Evolutionary conservation across 2,113 vertebrate species (phyloP), one percentile per base, ranked within the genome.

Genomic region (Caretta caretta): DNA sequence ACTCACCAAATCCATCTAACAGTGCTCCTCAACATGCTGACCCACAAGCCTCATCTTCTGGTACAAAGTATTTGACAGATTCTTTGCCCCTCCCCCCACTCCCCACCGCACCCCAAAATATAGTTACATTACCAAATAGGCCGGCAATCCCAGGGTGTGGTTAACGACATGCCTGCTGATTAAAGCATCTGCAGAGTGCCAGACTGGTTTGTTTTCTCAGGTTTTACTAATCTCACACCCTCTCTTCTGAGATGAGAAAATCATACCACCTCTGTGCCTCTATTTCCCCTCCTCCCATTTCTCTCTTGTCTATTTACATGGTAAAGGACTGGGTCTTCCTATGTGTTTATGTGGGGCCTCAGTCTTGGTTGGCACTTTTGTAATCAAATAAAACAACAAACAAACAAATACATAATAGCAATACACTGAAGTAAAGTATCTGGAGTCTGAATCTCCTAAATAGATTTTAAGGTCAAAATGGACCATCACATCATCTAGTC

Each of bases 171-270:
- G 53, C 46, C 27, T 78, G 62, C 82, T 93, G 87, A 94, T 95
- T 75, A 95, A 85, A 95, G 83, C 17, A 76, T 88, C 56, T 91
- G 87, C 59, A 69, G 83, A 87, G 35, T 2, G 35, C 78, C 92
- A 92, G 72, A 65, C 89, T 78, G 92, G 93, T 97, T 91, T 78
- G 72, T 87, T 95, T 96, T 97, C 90, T 88, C 90, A 93, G 86
- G 87, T 10, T 19, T 89, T 93, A 87, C 4, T 65, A 83, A 46
- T 89, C 94, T 89, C 83, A 50, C 49, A 49, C 87, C 80, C 72
- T 5, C 22, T 84, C 56, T 53, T 80, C 83, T 91, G 75, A 87
- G 83, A 50, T 95, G 89, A 95, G 56, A 93, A 86, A 97, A 95
- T 38, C 50, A 62, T 82, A 91, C 87, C 78, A 96, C 93, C 78